Evolutionary conservation across 1,140 invertebrate genomes (phyloP).

Genomic region (Delia radicum): DNA sequence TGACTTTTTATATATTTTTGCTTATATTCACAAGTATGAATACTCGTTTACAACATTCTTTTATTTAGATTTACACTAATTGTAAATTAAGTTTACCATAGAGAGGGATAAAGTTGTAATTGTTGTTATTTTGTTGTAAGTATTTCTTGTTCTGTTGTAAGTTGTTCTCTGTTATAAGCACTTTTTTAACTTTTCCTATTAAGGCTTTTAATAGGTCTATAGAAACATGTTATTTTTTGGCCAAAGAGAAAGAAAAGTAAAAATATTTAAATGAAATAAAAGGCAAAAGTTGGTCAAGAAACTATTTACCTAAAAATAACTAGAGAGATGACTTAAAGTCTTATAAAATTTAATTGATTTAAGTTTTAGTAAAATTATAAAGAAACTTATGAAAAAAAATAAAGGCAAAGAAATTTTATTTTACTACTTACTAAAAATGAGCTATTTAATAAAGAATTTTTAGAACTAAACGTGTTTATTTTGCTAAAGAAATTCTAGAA

Average conservation of each 20-base stretch:
- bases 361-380: neutral
- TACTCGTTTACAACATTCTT: too few relatives aligned
- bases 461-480: too few relatives aligned
- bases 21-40: too few relatives aligned
- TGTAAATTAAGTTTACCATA: slow-evolving; percentile 21
- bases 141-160: neutral
- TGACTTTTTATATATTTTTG: neutral
- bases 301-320: neutral
- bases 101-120: slow-evolving; percentile 7
- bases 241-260: neutral
- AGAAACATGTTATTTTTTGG: neutral
- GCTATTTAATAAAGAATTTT: too few relatives aligned
- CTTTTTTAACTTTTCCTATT: neutral
- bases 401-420: neutral
- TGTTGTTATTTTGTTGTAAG: slow-evolving; percentile 3
- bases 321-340: too few relatives aligned
- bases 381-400: neutral
- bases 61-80: slow-evolving; percentile 5
- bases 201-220: slow-evolving; percentile 18
- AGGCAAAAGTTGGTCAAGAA: neutral
- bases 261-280: neutral
- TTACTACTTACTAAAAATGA: too few relatives aligned
- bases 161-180: neutral
- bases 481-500: too few relatives aligned
- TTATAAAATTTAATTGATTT: neutral